These are phyloP conservation scores for Protonibea diacanthus DNA, from an alignment of 2,797 vertebrate species.

Conservation along the genomic window DNA sequence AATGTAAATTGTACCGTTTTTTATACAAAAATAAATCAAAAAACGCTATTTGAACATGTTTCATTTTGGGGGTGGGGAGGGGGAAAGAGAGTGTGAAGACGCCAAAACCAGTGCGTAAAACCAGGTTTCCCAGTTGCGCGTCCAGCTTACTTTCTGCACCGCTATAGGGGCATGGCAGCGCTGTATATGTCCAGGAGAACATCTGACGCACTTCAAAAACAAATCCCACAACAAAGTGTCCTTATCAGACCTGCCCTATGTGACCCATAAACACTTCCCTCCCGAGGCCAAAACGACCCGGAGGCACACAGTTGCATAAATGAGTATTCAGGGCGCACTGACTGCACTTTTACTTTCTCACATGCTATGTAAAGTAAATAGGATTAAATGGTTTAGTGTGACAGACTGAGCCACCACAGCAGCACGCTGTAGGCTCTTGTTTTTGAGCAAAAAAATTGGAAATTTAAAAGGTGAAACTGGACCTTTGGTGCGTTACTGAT, in stretches of 20 bases:
- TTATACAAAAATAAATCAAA: constrained; percentile 99
- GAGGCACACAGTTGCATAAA: constrained; percentile 35
- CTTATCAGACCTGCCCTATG: constrained; percentile 50
- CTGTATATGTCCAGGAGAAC: constrained; percentile 10
- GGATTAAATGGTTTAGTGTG: constrained; percentile 66
- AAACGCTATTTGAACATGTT: constrained; percentile 91
- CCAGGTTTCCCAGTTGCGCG: constrained; percentile 25
- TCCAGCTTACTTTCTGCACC: constrained; percentile 1
- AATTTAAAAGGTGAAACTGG: constrained; percentile 14
- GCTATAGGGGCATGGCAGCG: neutral
- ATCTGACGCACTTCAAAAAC: constrained; percentile 37
- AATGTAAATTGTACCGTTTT: constrained; percentile 98
- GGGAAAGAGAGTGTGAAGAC: neutral
- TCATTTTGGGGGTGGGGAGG: constrained; percentile 49
- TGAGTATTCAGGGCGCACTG: constrained; percentile 52
- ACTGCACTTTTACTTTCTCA: constrained; percentile 68
- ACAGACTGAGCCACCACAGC: constrained; percentile 49
- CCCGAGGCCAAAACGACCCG: constrained; percentile 24
- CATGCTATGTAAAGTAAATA: constrained; percentile 63
- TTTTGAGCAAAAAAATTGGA: constrained; percentile 4
- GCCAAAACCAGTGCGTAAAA: constrained; percentile 39
- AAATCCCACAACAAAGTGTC: constrained; percentile 46
- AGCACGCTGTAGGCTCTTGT: constrained; percentile 12
- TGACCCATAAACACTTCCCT: constrained; percentile 28
- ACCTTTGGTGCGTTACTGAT: constrained; percentile 8